Conservation (phyloP, 1,140 invertebrate species). For the Leptinotarsa undecemlineata region DNA sequence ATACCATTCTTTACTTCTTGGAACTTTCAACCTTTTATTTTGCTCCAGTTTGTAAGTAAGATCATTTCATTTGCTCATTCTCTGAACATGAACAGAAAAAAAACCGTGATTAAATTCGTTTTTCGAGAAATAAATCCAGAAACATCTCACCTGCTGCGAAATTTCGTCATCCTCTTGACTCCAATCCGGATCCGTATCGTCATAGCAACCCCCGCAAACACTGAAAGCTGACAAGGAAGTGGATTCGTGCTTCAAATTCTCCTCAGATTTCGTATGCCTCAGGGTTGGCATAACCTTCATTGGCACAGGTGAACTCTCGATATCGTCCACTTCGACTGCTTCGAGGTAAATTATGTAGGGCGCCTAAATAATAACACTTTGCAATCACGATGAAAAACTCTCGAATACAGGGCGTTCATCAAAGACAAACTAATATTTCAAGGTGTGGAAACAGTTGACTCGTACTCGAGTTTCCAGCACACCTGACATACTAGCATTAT, state of each 20-base stretch:
- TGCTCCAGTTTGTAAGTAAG: no score
- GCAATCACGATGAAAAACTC: no score
- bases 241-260: slow-evolving; percentile 69
- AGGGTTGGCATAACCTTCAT: slow-evolving; percentile 78
- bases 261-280: slow-evolving; percentile 91
- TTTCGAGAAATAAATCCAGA: background rate
- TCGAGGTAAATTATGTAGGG: slow-evolving; percentile 98
- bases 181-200: slow-evolving; percentile 75
- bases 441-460: no score
- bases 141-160: slow-evolving; percentile 65
- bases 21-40: no score
- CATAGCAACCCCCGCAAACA: slow-evolving; percentile 50
- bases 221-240: slow-evolving; percentile 52
- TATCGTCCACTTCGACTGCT: slow-evolving; percentile 89
- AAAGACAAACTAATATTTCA: background rate
- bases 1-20: no score
- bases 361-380: slow-evolving; percentile 63
- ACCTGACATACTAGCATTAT: no score
- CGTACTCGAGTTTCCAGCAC: no score
- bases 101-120: no score
- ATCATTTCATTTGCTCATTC: no score
- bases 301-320: slow-evolving; percentile 78
- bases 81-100: no score
- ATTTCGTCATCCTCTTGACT: slow-evolving; percentile 96
- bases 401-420: no score